Evolutionary conservation across 1,140 invertebrate species (phyloP), one percentile per base, ranked within the genome.

Genomic region (Delia radicum): DNA sequence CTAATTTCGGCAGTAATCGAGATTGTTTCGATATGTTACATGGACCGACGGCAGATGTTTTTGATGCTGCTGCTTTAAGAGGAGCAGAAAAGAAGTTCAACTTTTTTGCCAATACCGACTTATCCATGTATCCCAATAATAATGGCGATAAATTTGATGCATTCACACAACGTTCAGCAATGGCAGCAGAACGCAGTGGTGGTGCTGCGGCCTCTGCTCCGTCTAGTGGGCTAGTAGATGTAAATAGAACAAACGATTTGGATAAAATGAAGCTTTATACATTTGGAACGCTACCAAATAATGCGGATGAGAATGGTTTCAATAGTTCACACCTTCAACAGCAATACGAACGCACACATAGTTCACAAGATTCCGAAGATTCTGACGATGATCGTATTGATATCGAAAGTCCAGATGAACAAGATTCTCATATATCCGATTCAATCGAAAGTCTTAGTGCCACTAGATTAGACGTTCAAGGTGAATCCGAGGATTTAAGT

Each of bases 301-400:
- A 21, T 37, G n/a, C 29, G 3, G 65, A 69, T 69, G 65, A 69
- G 37, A 69, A 69, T 33, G 65, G 65, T 21, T 69, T 69, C n/a
- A 67, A 31, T 21, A 21, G n/a, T 15, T 15, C 26, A 7, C 63
- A 28, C 4, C 27, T 18, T 4, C 78, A 63, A 74, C 79, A 26
- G 73, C 81, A 37, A 75, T 33, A 62, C 24, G n/a, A 13, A 74
- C 46, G 29, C 21, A 76, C 46, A 1, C 71, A 69, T 12, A 37
- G 29, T 21, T 69, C 65, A 21, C 72, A 73, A 55, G 28, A 73
- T 61, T 55, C 42, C 3, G 82, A 86, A 28, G 85, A 86, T 48
- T 77, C 80, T 13, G 84, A 83, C 15, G 83, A 82, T 78, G 82
- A 86, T 67, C 85, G 84, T 75, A 86, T 86, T 71, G 85, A 86